Conservation (phyloP, 2,888 invertebrate genomes). For the Lasioglossum villosulum region DNA sequence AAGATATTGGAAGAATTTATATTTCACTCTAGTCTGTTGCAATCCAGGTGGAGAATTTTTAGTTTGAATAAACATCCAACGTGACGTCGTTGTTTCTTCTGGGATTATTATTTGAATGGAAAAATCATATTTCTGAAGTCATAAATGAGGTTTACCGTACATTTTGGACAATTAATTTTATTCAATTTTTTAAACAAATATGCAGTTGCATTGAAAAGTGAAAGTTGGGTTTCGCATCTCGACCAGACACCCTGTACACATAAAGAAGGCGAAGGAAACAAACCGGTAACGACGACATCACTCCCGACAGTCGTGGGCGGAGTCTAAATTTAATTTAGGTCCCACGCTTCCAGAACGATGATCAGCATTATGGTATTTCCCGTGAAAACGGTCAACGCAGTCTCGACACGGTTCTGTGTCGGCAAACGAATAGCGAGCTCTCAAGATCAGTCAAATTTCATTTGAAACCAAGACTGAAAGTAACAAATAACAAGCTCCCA, state of each 20-base stretch:
- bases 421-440: constrained; percentile 30
- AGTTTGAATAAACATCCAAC: no score
- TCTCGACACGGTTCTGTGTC: background rate
- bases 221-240: background rate
- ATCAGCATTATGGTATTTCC: constrained; percentile 50
- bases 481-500: background rate
- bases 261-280: background rate
- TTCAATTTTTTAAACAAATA: background rate
- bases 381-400: background rate
- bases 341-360: constrained; percentile 15
- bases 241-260: background rate
- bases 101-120: background rate
- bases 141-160: no score
- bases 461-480: background rate
- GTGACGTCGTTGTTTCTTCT: background rate
- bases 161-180: background rate
- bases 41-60: no score
- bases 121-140: background rate
- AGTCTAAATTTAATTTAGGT: constrained; percentile 22
- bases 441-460: background rate
- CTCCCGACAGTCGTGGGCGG: background rate
- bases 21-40: no score
- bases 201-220: background rate
- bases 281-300: background rate
- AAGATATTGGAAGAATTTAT: no score